Percentiles rank a stretch among this genome's conserved stretches.
Conservation (phyloP, 2,113 vertebrate genomes). For the Pan paniscus region DNA sequence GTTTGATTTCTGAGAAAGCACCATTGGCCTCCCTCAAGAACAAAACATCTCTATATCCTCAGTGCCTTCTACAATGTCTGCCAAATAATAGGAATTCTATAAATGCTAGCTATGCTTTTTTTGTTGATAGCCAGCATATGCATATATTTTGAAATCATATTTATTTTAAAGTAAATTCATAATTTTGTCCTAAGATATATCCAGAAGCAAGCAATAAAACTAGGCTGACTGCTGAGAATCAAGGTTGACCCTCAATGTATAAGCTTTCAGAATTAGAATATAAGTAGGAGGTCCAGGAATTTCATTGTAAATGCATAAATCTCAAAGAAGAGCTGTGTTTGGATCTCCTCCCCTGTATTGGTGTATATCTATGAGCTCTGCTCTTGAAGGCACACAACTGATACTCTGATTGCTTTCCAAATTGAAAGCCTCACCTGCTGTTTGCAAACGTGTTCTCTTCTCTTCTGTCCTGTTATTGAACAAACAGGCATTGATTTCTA, state of each 20-base stretch:
- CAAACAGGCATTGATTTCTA: slow-evolving; percentile 84
- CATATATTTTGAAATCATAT: background rate
- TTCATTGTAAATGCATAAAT: slow-evolving; percentile 41
- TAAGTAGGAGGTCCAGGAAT: background rate
- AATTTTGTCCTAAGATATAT: background rate
- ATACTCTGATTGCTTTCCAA: slow-evolving; percentile 82
- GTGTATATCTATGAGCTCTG: slow-evolving; percentile 58
- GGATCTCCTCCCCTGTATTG: slow-evolving; percentile 10
- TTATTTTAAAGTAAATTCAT: background rate
- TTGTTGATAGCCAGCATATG: background rate
- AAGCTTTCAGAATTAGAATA: background rate
- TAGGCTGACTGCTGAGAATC: background rate
- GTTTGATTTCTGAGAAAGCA: background rate
- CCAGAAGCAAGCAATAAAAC: background rate
- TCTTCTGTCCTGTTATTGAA: slow-evolving; percentile 80
- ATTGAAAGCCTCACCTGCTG: slow-evolving; percentile 81
- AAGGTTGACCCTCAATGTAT: background rate
- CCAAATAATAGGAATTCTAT: background rate
- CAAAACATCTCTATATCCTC: background rate
- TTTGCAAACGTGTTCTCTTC: slow-evolving; percentile 80
- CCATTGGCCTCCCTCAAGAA: background rate
- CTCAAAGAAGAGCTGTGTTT: background rate
- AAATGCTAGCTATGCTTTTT: background rate
- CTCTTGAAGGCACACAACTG: slow-evolving; percentile 79
- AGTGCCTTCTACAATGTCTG: background rate